A percentile compares a stretch with the other conserved stretches of the same genome.
Conservation (phyloP, 2,797 vertebrate genomes). For the Urophycis tenuis region DNA sequence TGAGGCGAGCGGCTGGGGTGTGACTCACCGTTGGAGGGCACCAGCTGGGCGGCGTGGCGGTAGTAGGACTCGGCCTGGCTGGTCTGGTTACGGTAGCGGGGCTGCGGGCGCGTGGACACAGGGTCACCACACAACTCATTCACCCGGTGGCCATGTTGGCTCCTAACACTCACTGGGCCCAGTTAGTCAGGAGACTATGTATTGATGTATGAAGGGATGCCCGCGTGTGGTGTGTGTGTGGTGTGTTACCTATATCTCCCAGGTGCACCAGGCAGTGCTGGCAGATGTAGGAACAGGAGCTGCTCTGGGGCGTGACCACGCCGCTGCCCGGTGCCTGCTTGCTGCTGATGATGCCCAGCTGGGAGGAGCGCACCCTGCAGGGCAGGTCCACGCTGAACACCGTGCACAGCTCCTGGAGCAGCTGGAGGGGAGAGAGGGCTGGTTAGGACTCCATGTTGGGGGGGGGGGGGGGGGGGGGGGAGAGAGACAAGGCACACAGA, state of each 20-base stretch:
- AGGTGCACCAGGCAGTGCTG: constrained; percentile 99
- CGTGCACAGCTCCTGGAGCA: constrained; percentile 95
- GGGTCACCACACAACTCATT: not conserved
- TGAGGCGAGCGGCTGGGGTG: not conserved
- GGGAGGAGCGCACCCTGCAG: constrained; percentile 92
- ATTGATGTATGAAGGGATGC: not conserved
- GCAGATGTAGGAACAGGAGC: constrained; percentile 99
- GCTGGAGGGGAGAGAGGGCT: constrained; percentile 55
- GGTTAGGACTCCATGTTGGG: not conserved
- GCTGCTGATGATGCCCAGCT: constrained; percentile 97
- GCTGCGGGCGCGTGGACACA: constrained; percentile 63
- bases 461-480: not conserved
- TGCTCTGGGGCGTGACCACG: constrained; percentile 96
- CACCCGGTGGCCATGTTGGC: too few relatives aligned
- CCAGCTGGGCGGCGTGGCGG: constrained; percentile 96
- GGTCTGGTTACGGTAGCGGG: constrained; percentile 98
- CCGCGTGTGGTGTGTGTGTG: not conserved
- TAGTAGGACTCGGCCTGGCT: constrained; percentile 99
- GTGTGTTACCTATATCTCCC: constrained; percentile 87
- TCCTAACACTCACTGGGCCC: too few relatives aligned
- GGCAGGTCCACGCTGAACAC: constrained; percentile 98
- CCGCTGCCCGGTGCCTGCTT: constrained; percentile 82
- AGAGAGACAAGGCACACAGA: not conserved
- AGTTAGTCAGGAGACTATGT: not conserved
- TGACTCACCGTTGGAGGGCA: constrained; percentile 90